Conservation (phyloP, 2,113 vertebrate genomes). For the Cryptotis parvus region DNA sequence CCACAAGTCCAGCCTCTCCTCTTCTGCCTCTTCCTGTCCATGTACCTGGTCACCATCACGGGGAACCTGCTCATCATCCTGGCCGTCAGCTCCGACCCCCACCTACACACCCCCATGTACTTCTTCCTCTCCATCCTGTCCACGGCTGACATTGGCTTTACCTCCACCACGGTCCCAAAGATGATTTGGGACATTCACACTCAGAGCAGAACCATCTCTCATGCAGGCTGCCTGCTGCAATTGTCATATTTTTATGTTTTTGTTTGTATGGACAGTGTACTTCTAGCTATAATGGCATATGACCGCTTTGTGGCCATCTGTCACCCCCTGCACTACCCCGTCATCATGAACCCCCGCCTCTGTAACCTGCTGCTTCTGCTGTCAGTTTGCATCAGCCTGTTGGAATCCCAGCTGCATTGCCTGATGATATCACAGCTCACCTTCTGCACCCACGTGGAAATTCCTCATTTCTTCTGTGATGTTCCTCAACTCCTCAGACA, state of each 20-base stretch:
- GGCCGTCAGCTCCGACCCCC: not conserved
- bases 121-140: not conserved
- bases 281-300: not conserved
- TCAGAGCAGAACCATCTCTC: not conserved
- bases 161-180: not conserved
- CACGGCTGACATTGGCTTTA: not conserved
- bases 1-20: not conserved
- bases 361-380: not conserved
- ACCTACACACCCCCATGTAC: constrained; percentile 12
- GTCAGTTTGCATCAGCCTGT: not conserved
- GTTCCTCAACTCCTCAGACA: not conserved
- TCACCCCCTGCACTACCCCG: not conserved
- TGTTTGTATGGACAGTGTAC: not conserved
- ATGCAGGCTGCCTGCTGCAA: not conserved
- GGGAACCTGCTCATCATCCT: constrained; percentile 44
- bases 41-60: not conserved
- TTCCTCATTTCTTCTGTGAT: not conserved
- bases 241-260: not conserved
- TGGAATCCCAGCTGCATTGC: not conserved
- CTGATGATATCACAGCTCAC: not conserved
- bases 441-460: not conserved
- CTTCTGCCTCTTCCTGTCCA: not conserved
- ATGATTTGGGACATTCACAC: not conserved
- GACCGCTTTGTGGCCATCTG: not conserved
- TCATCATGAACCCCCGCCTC: not conserved